Base-by-base conservation (phyloP, 2,797 vertebrate genomes). In the Urophycis tenuis region DNA sequence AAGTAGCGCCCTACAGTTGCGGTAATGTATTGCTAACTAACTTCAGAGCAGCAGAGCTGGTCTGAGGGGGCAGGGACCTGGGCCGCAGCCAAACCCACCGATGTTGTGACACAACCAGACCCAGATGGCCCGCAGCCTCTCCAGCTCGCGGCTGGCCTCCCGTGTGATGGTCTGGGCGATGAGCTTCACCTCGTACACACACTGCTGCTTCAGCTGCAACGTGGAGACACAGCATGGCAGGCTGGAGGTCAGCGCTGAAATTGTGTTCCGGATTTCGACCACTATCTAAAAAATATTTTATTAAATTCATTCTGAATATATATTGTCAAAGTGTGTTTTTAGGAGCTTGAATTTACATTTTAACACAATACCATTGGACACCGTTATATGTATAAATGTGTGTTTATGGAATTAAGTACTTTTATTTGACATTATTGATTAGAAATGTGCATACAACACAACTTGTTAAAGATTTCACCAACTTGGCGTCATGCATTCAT, bases 41-140 rank as follows among this genome's bases (percentile, higher is more conserved):
- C 4, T 64, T 64, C 53, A 25, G 53, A 64, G 53, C n/a, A 29
- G 53, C 53, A 64, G 49, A 64, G n/a, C 2, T 0, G 53, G 8
- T 64, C 7, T 25, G 53, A 29, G 53, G n/a, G 53, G 53, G 49
- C 7, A 29, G 53, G 53, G 53, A 11, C 29, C 53, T 29, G n/a
- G n/a, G 53, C 53, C 11, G 8, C 9, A 64, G 53, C 53, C 53
- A 64, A 10, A 89, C 89, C 84, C 74, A 94, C 94, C 89, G 0
- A 95, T 93, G 88, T 93, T 94, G 85, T 95, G 88, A 82, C 95
- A 96, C 75, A 96, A 86, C 95, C 95, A 96, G 74, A 94, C 89
- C 94, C 94, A 93, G 80, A 93, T 90, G 72, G 93, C 91, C 25
- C 93, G 84, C 29, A 92, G 74, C 74, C 73, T 90, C 86, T 96